A percentile compares a stretch with the other conserved stretches of the same genome.
Conservation (phyloP, 2,888 invertebrate species). For the Ditula angustiorana region DNA sequence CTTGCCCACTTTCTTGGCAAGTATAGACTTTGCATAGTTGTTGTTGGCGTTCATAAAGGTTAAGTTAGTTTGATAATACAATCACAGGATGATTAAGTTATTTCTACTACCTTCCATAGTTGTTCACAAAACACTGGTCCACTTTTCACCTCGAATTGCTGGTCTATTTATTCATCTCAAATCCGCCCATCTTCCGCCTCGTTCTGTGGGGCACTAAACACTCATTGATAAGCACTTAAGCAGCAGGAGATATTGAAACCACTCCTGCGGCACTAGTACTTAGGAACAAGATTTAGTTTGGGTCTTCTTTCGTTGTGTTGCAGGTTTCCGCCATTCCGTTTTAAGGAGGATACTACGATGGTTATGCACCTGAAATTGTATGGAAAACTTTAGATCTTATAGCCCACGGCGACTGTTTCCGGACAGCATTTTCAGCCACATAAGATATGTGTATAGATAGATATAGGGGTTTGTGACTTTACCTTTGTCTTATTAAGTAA, state of each 20-base stretch:
- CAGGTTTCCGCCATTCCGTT: conserved; percentile 25
- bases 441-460: too few relatives aligned
- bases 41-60: too few relatives aligned
- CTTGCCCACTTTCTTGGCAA: too few relatives aligned
- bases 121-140: background rate
- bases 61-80: too few relatives aligned
- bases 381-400: too few relatives aligned
- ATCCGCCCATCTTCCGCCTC: conserved; percentile 1
- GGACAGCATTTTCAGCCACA: too few relatives aligned
- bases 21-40: too few relatives aligned
- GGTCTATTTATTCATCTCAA: background rate
- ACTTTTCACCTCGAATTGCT: background rate
- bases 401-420: too few relatives aligned
- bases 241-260: conserved; percentile 92
- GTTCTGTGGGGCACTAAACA: conserved; percentile 63
- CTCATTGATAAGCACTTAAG: conserved; percentile 95
- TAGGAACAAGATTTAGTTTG: conserved; percentile 91
- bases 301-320: conserved; percentile 40
- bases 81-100: background rate
- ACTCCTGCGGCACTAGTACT: conserved; percentile 98
- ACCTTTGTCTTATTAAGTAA: too few relatives aligned
- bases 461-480: too few relatives aligned
- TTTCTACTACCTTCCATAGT: conserved; percentile 41
- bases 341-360: background rate
- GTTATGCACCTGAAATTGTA: background rate